phyloP scores from a whole-genome alignment of 2,797 vertebrate species.

The Graptemys geographica region DNA sequence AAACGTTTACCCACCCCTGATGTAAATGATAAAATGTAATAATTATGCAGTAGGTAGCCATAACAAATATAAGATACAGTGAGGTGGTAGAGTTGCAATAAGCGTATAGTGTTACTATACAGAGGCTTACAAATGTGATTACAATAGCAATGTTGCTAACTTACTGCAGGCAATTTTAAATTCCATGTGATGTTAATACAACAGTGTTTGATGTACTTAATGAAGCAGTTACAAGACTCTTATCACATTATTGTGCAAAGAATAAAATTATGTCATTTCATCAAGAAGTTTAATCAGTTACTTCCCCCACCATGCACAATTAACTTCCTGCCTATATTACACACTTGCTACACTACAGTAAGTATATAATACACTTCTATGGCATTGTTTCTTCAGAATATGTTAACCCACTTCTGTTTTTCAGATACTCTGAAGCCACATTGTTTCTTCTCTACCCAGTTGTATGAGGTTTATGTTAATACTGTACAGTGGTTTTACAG shows the following conservation, averaged over 20 bases:
- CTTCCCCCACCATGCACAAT: not conserved
- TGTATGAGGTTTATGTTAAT: not conserved
- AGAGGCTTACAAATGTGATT: not conserved
- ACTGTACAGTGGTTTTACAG: not conserved
- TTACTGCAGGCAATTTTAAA: not conserved
- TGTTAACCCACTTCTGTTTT: not conserved
- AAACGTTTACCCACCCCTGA: too few relatives aligned
- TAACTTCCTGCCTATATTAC: not conserved
- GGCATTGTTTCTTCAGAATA: not conserved
- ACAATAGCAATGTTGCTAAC: not conserved
- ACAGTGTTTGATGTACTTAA: not conserved
- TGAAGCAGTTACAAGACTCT: not conserved
- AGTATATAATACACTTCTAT: too few relatives aligned
- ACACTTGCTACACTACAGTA: not conserved
- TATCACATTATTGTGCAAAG: fast-evolving
- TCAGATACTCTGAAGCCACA: not conserved
- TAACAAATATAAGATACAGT: not conserved
- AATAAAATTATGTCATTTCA: not conserved
- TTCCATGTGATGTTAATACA: not conserved
- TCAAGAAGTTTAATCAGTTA: not conserved
- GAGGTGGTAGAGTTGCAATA: not conserved
- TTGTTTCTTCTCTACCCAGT: not conserved
- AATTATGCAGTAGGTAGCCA: not conserved
- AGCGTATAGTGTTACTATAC: not conserved
- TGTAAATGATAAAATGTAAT: not conserved